These are phyloP conservation scores for Engystomops pustulosus DNA, from an alignment of 2,113 vertebrate species.

Conservation along the genomic window DNA sequence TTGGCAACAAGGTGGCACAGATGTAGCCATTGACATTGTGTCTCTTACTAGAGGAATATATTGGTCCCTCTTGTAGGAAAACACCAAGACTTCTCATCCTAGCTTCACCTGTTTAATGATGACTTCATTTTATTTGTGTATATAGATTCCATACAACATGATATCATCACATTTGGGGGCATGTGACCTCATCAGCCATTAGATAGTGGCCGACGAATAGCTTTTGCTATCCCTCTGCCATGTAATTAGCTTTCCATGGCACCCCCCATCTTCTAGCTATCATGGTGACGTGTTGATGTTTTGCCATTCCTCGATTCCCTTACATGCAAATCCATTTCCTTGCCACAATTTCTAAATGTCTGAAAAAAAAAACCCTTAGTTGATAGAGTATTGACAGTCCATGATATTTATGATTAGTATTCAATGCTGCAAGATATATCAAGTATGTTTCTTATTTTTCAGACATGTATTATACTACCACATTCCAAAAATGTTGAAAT, in stretches of 20 bases:
- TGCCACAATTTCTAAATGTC: slow-evolving; percentile 11
- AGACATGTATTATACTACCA: slow-evolving; percentile 59
- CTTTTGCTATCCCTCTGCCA: not conserved
- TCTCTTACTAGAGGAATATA: not conserved
- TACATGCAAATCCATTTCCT: slow-evolving; percentile 15
- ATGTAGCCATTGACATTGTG: not conserved
- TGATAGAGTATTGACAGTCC: not conserved
- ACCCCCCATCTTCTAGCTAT: not conserved
- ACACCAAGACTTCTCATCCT: not conserved
- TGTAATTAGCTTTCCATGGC: not conserved
- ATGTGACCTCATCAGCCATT: not conserved
- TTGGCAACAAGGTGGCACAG: not conserved
- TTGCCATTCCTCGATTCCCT: not conserved
- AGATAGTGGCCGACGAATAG: not conserved
- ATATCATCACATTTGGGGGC: not conserved
- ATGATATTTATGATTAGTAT: slow-evolving; percentile 34
- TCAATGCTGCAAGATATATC: slow-evolving; percentile 47
- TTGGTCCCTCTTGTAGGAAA: not conserved
- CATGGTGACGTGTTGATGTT: not conserved
- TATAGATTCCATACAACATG: not conserved
- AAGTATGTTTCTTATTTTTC: slow-evolving; percentile 61
- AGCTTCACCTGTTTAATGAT: not conserved
- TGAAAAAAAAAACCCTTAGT: slow-evolving; percentile 6
- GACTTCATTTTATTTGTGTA: not conserved
- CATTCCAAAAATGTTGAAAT: slow-evolving; percentile 60